Base-by-base conservation (phyloP, 2,113 vertebrate species). In the Lophochroa leadbeateri region DNA sequence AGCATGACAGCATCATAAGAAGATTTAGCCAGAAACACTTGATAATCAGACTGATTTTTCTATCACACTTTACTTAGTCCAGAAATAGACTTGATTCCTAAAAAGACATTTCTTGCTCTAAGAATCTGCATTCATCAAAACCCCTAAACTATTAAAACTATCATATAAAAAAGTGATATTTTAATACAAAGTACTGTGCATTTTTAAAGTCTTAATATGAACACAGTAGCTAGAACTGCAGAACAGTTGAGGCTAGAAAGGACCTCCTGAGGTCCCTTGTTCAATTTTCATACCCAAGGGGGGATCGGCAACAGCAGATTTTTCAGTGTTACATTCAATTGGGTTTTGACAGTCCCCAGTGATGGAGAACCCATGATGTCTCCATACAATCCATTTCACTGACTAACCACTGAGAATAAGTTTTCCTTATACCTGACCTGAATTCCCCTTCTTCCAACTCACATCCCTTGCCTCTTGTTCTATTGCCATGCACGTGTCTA, bases 291-390 rank as follows among this genome's bases (percentile, higher is more conserved):
- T 3, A 17, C 10, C 4, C 39, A 81, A 6, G 50, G 23, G 3
- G 29, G 11, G 13, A 20, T 29, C 19, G 87, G 43, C 25, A 84
- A 55, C 6, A 50, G 27, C 35, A 60, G 35, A 33, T 13, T 68
- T 39, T 63, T 68, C 61, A 64, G 0, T 9, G 44, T 9, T 63
- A 17, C 7, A 5, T 29, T 72, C 47, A 60, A 0, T 0, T 55
- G 28, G 7, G 43, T 47, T 82, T 79, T 82, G 27, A 65, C 24
- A 0, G 0, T 28, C 33, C 82, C 46, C 65, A 76, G 0, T 2
- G 1, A 16, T 7, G 20, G 21, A 63, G 21, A 57, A 18, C 3
- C 43, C 25, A 52, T 3, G 15, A 7, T 5, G 7, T 3, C 47
- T 67, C 46, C 23, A 5, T 13, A 37, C 31, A 49, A 75, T 21